These are phyloP conservation scores for Chaenocephalus aceratus DNA, from an alignment of 2,113 vertebrate genomes.

Conservation along the genomic window DNA sequence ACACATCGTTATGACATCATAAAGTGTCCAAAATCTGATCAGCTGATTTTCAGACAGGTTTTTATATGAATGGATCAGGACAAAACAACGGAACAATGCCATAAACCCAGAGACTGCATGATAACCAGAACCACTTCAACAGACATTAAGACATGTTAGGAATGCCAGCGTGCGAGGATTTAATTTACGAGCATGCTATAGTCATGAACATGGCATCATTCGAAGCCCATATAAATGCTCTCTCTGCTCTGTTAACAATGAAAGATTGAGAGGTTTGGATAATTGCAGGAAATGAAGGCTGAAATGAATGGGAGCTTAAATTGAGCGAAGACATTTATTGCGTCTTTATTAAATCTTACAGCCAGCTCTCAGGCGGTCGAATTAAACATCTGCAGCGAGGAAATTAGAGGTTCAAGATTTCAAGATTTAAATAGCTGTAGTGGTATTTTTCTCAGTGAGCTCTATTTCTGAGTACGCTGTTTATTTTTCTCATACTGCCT, in stretches of 20 bases:
- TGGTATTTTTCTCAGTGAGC: background rate
- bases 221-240: conserved; percentile 6
- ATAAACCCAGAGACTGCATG: background rate
- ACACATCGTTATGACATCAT: too few relatives aligned
- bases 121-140: conserved; percentile 3
- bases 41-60: too few relatives aligned
- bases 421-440: conserved; percentile 15
- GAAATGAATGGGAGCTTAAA: conserved; percentile 10
- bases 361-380: conserved; percentile 17
- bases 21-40: too few relatives aligned
- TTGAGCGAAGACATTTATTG: conserved; percentile 39
- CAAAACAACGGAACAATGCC: background rate
- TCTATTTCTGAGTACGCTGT: too few relatives aligned
- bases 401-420: conserved; percentile 36
- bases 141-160: conserved; percentile 17
- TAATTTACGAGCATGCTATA: conserved; percentile 6
- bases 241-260: conserved; percentile 1
- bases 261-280: background rate
- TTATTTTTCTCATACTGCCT: too few relatives aligned
- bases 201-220: conserved; percentile 12
- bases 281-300: conserved; percentile 3
- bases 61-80: too few relatives aligned
- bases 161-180: background rate
- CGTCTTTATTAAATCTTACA: conserved; percentile 31
- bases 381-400: conserved; percentile 35